Evolutionary conservation across 2,797 vertebrate genomes (phyloP).

Genomic region (Siniperca scherzeri): DNA sequence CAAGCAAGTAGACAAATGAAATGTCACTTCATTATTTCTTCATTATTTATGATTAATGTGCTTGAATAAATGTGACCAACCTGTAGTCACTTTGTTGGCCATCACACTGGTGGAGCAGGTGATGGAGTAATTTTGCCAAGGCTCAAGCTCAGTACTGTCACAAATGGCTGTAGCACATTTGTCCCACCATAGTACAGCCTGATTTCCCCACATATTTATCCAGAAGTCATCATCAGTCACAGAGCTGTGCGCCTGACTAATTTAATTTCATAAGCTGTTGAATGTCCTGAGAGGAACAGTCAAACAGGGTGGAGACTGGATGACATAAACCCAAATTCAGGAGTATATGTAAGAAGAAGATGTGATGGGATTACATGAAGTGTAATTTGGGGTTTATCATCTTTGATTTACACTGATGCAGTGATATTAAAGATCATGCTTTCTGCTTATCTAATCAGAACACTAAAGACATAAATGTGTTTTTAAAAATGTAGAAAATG

Average conservation of each 20-base stretch:
- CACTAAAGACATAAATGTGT: not conserved
- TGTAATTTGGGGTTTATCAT: slow-evolving; percentile 35
- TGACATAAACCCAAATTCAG: slow-evolving; percentile 32
- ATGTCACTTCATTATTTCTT: slow-evolving; percentile 14
- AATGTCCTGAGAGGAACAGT: slow-evolving; percentile 56
- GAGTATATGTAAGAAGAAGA: slow-evolving; percentile 27
- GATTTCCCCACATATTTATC: slow-evolving; percentile 61
- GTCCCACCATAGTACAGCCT: slow-evolving; percentile 40
- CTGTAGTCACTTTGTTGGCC: slow-evolving; percentile 11
- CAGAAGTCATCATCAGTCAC: slow-evolving; percentile 58
- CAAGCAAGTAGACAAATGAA: slow-evolving; percentile 19
- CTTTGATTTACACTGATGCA: not conserved
- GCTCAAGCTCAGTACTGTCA: slow-evolving; percentile 37
- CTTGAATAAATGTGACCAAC: slow-evolving; percentile 15
- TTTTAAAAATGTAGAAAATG: not conserved
- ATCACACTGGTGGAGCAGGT: slow-evolving; percentile 23
- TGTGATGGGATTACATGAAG: slow-evolving; percentile 38
- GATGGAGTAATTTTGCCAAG: slow-evolving; percentile 26
- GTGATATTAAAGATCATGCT: slow-evolving; percentile 8
- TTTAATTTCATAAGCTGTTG: slow-evolving; percentile 70
- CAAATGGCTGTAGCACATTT: slow-evolving; percentile 42
- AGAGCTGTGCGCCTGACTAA: slow-evolving; percentile 54
- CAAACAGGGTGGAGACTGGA: slow-evolving; percentile 29
- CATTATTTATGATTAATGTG: slow-evolving; percentile 12
- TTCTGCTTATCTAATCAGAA: slow-evolving; percentile 4